A percentile compares a stretch with the other conserved stretches of the same genome.
Conservation (phyloP, 2,113 vertebrate species). For the Rhabdornis inornatus region DNA sequence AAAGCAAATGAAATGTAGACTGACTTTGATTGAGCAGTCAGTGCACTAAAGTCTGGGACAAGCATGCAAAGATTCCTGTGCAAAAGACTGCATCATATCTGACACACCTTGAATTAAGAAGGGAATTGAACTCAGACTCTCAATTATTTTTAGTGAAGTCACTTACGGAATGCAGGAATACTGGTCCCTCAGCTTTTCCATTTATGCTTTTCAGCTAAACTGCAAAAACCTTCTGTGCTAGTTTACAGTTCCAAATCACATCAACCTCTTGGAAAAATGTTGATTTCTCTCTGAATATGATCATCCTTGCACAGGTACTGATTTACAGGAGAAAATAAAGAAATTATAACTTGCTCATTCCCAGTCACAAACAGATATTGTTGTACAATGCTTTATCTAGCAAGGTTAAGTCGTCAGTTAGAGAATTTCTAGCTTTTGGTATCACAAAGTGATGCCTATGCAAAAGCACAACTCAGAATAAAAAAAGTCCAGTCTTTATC, state of each 20-base stretch:
- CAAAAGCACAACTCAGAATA: background rate
- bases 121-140: background rate
- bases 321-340: background rate
- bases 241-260: background rate
- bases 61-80: background rate
- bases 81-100: background rate
- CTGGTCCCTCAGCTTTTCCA: rapidly evolving
- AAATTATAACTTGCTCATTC: background rate
- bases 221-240: background rate
- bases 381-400: background rate
- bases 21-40: background rate
- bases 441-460: background rate
- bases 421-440: background rate
- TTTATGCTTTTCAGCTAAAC: background rate
- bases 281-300: background rate
- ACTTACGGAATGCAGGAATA: background rate
- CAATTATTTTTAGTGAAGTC: background rate
- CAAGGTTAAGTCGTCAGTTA: background rate
- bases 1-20: background rate
- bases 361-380: background rate
- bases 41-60: background rate
- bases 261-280: background rate
- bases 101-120: background rate
- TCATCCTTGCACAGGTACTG: background rate
- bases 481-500: background rate